These are phyloP conservation scores for Triplophysa bombifrons DNA, from an alignment of 2,797 vertebrate genomes.

Conservation along the genomic window DNA sequence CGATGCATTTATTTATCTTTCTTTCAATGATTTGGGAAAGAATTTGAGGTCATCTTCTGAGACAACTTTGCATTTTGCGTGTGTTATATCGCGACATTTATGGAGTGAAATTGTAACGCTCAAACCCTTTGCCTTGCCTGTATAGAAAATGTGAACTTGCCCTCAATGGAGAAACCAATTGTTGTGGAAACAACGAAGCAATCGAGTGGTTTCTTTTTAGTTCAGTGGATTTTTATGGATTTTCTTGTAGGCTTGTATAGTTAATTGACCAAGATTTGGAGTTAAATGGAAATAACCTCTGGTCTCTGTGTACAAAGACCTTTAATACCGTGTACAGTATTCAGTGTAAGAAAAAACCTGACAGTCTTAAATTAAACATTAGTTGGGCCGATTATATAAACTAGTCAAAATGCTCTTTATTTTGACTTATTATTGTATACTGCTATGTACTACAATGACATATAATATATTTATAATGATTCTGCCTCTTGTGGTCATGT, in stretches of 20 bases:
- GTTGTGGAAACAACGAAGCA: not conserved
- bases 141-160: not conserved
- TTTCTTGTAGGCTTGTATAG: not conserved
- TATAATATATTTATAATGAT: not conserved
- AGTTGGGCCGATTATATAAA: no score
- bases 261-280: conserved; percentile 2
- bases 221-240: conserved; percentile 7
- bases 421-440: no score
- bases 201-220: not conserved
- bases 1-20: not conserved
- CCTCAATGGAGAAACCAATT: not conserved
- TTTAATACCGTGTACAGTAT: not conserved
- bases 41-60: not conserved
- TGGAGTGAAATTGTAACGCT: not conserved
- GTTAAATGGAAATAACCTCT: not conserved
- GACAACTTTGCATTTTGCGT: not conserved
- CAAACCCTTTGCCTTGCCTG: not conserved
- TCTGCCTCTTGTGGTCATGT: no score
- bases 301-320: not conserved
- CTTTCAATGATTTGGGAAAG: not conserved
- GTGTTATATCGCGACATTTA: not conserved
- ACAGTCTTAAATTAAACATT: no score
- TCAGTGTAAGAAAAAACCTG: not conserved
- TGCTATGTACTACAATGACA: not conserved
- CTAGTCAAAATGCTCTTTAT: no score